phyloP scores from a whole-genome alignment of 1,140 invertebrate species.

The Spodoptera frugiperda region DNA sequence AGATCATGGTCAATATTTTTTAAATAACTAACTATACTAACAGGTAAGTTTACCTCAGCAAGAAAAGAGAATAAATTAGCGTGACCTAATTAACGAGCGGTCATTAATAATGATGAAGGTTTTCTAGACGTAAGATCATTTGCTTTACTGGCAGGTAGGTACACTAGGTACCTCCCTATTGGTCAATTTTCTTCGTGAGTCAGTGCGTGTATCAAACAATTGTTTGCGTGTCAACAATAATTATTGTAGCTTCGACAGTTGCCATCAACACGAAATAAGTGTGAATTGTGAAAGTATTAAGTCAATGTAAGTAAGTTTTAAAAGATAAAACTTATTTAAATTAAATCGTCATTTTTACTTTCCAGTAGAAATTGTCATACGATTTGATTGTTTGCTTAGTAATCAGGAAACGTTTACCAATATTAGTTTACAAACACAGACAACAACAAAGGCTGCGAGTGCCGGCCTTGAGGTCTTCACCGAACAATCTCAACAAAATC shows the following conservation, averaged over 20 bases:
- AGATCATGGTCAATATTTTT: neutral
- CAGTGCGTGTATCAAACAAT: slow-evolving; percentile 29
- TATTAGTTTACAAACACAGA: slow-evolving; percentile 1
- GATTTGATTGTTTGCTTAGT: neutral
- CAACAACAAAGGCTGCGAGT: slow-evolving; percentile 14
- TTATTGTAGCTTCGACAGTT: neutral
- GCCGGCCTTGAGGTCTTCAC: slow-evolving; percentile 43
- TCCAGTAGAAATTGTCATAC: neutral
- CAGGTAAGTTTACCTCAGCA: neutral
- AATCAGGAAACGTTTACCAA: slow-evolving; percentile 31
- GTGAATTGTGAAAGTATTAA: slow-evolving; percentile 4
- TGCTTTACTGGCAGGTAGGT: neutral
- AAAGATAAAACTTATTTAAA: neutral
- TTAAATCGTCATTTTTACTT: neutral
- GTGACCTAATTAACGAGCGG: slow-evolving; percentile 29
- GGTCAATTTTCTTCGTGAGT: neutral
- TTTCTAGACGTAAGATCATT: slow-evolving; percentile 4
- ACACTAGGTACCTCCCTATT: too few relatives aligned
- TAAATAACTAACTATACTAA: too few relatives aligned
- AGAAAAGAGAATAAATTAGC: slow-evolving; percentile 34
- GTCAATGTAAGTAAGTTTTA: neutral
- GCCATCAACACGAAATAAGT: slow-evolving; percentile 8
- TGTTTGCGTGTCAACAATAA: slow-evolving; percentile 33
- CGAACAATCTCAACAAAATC: slow-evolving; percentile 36
- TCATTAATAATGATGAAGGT: slow-evolving; percentile 29